phyloP scores from a whole-genome alignment of 2,888 invertebrate species.

The Pecten maximus region DNA sequence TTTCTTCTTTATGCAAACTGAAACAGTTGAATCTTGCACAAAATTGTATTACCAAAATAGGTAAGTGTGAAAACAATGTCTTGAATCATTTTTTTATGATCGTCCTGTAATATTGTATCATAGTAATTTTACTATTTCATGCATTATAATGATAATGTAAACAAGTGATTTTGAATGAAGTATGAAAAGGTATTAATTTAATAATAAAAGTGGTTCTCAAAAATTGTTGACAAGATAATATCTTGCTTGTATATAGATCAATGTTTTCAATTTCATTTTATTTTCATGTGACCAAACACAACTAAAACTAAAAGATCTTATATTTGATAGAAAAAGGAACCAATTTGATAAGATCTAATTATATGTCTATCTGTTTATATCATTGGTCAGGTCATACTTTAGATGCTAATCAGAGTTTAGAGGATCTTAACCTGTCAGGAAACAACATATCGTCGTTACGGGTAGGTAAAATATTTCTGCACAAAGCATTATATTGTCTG shows the following conservation, averaged over 20 bases:
- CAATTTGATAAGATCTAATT: background rate
- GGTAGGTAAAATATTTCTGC: constrained; percentile 65
- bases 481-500: no score
- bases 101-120: background rate
- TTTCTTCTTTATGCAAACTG: constrained; percentile 72
- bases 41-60: constrained; percentile 80
- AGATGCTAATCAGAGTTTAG: constrained; percentile 72
- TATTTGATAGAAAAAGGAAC: background rate
- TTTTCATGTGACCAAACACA: no score
- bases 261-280: no score
- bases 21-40: constrained; percentile 80
- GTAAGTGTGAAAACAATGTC: constrained; percentile 61
- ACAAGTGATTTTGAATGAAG: no score
- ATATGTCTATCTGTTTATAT: no score
- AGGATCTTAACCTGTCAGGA: constrained; percentile 81
- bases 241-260: no score
- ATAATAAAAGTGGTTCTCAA: no score
- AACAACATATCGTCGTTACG: constrained; percentile 79
- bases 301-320: no score
- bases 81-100: background rate
- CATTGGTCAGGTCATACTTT: constrained; percentile 76
- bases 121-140: constrained; percentile 18
- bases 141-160: no score
- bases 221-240: no score
- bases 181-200: no score